Evolutionary conservation across 2,797 vertebrate species (phyloP).

Genomic region (Anguilla marmorata): DNA sequence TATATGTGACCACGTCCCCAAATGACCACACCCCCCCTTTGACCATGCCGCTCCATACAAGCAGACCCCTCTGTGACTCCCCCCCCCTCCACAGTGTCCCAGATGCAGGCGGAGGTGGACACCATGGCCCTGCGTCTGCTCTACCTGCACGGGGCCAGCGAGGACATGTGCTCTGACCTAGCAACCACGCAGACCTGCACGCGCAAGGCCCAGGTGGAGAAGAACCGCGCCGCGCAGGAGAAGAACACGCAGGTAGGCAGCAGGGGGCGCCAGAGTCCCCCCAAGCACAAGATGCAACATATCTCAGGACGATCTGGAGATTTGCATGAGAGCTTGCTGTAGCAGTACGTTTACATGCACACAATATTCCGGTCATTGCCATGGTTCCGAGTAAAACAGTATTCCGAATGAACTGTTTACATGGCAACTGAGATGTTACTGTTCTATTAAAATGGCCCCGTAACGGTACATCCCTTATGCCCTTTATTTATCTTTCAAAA

Average conservation of each 20-base stretch:
- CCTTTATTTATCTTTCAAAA: no score
- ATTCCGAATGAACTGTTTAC: no score
- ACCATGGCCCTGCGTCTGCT: constrained; percentile 69
- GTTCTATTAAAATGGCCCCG: no score
- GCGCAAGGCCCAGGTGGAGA: constrained; percentile 74
- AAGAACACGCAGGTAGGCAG: constrained; percentile 83
- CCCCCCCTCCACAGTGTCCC: constrained; percentile 67
- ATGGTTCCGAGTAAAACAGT: no score
- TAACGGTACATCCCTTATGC: no score
- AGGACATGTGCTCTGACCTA: constrained; percentile 74
- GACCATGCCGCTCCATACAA: background rate
- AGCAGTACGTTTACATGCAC: no score
- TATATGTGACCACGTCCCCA: background rate
- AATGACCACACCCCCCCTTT: background rate
- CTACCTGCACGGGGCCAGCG: constrained; percentile 73
- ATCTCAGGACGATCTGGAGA: no score
- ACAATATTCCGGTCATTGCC: no score
- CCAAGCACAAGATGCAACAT: no score
- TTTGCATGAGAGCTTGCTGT: no score
- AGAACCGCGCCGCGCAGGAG: constrained; percentile 73
- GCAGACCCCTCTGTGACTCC: background rate
- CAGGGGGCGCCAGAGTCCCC: background rate
- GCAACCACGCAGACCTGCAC: constrained; percentile 69
- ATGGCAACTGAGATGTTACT: no score
- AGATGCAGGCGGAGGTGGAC: constrained; percentile 78